Percentiles rank a stretch among this genome's conserved stretches.
phyloP scores from a whole-genome alignment of 2,888 invertebrate species.

The Adelognathus sp. region DNA sequence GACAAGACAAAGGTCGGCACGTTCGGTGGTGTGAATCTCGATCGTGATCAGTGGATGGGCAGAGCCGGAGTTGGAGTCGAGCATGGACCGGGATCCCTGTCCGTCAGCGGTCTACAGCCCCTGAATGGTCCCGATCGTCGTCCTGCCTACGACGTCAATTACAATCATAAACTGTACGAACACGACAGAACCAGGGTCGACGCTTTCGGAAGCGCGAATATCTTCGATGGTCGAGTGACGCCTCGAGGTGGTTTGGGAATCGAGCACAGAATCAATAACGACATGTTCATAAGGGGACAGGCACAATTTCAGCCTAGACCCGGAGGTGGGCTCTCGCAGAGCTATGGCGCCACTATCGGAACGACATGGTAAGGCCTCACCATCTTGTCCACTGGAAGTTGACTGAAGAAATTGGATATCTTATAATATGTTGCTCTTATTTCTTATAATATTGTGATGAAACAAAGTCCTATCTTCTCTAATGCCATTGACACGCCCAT shows the following conservation, averaged over 20 bases:
- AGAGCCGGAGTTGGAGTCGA: slow-evolving; percentile 61
- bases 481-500: too few relatives aligned
- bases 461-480: too few relatives aligned
- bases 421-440: too few relatives aligned
- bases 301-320: too few relatives aligned
- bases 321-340: too few relatives aligned
- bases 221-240: background rate
- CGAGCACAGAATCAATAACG: background rate
- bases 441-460: too few relatives aligned
- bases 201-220: background rate
- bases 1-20: slow-evolving; percentile 50
- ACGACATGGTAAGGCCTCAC: too few relatives aligned
- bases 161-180: slow-evolving; percentile 31
- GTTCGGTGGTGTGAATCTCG: slow-evolving; percentile 61
- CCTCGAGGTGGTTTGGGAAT: background rate
- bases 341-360: too few relatives aligned
- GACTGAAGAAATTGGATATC: too few relatives aligned
- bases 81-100: slow-evolving; percentile 41
- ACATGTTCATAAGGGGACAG: too few relatives aligned
- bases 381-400: too few relatives aligned
- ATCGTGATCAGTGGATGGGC: slow-evolving; percentile 48
- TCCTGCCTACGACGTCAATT: slow-evolving; percentile 45
- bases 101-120: background rate
- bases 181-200: background rate
- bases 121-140: slow-evolving; percentile 1